Evolutionary conservation across 2,888 invertebrate species (phyloP).

Genomic region (Campoplex nolae): DNA sequence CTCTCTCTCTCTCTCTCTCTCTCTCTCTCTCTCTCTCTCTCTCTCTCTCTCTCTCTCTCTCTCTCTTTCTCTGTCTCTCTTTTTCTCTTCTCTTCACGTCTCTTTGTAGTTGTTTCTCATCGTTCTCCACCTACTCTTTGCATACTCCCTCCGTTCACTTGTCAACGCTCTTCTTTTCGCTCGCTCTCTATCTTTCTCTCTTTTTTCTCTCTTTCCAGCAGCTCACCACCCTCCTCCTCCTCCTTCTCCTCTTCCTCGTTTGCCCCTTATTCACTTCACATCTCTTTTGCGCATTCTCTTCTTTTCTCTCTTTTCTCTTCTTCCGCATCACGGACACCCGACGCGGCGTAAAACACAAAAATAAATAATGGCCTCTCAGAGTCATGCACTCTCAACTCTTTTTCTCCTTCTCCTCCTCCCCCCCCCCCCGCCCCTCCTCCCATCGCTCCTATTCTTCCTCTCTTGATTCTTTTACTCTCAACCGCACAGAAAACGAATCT

Average conservation of each 20-base stretch:
- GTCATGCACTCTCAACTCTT: slow-evolving; percentile 30
- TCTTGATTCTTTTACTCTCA: neutral
- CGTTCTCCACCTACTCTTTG: slow-evolving; percentile 43
- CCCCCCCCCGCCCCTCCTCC: neutral
- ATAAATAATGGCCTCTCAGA: slow-evolving; percentile 78
- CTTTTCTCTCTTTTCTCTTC: slow-evolving; percentile 53
- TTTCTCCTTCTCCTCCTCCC: neutral
- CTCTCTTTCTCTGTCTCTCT: neutral
- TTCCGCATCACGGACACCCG: slow-evolving; percentile 66
- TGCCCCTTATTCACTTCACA: slow-evolving; percentile 51
- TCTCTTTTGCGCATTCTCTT: slow-evolving; percentile 46
- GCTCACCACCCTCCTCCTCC: slow-evolving; percentile 31
- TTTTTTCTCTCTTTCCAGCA: slow-evolving; percentile 32
- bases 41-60: slow-evolving; percentile 51
- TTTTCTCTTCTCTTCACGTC: slow-evolving; percentile 32
- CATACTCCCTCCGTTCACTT: slow-evolving; percentile 42
- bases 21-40: too few relatives aligned
- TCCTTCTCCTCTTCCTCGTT: slow-evolving; percentile 47
- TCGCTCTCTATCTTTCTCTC: slow-evolving; percentile 44
- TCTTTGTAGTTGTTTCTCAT: slow-evolving; percentile 57
- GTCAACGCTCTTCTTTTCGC: slow-evolving; percentile 59
- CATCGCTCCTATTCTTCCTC: slow-evolving; percentile 1
- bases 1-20: slow-evolving; percentile 44
- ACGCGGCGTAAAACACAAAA: slow-evolving; percentile 78
- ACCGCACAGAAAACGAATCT: slow-evolving; percentile 59